Evolutionary conservation across 2,797 vertebrate species (phyloP).

Genomic region (Smutsia temminckii): DNA sequence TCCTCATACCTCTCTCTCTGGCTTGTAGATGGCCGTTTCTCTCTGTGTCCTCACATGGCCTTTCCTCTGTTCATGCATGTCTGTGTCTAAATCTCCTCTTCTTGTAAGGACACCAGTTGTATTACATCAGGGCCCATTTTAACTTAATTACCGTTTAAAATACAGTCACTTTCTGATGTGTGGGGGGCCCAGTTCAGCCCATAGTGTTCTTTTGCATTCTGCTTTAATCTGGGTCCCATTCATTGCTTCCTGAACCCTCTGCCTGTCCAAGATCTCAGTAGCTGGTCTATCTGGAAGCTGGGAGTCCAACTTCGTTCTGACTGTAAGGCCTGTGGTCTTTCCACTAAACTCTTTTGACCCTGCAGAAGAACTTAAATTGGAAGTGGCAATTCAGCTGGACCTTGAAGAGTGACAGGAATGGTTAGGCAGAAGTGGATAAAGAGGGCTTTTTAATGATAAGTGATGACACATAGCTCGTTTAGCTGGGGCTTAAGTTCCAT

Average conservation of each 20-base stretch:
- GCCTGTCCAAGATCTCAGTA: no score
- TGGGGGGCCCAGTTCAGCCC: neutral
- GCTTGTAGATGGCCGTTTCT: neutral
- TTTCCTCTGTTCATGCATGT: accelerated
- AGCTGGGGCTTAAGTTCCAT: neutral
- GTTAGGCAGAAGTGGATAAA: no score
- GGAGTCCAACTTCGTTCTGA: no score
- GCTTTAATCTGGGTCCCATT: neutral
- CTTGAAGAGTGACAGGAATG: no score
- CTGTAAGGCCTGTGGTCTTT: no score
- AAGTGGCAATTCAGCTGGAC: no score
- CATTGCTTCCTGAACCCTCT: no score
- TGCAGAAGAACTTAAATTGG: no score
- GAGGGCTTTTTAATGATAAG: no score
- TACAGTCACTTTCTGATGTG: neutral
- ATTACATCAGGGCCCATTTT: neutral
- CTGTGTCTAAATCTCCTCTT: neutral
- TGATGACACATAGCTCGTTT: no score
- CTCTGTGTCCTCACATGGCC: neutral
- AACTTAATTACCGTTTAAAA: slow-evolving; percentile 4
- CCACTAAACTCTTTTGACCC: no score
- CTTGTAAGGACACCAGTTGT: neutral
- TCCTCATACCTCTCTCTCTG: neutral
- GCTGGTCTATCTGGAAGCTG: no score
- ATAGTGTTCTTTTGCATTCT: neutral